Conservation (phyloP, 2,888 invertebrate species). For the Paralinhomoeus sp. region DNA sequence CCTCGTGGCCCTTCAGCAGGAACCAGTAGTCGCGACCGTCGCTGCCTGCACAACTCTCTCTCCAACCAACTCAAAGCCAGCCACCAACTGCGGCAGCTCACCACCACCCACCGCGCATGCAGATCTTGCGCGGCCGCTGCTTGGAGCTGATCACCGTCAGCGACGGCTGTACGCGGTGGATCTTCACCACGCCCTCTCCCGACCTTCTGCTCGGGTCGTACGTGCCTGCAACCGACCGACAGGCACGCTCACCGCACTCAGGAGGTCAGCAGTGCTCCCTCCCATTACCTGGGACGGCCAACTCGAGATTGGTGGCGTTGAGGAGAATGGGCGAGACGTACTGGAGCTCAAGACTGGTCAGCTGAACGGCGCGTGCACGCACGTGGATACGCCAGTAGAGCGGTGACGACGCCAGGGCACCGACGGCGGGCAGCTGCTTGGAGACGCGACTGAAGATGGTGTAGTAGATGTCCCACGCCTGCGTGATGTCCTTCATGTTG, state of each 20-base stretch:
- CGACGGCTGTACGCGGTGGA: conserved; percentile 17
- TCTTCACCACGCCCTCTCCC: conserved; percentile 55
- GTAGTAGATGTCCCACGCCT: conserved; percentile 98
- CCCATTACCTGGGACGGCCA: conserved; percentile 80
- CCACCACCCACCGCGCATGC: conserved; percentile 53
- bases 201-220: conserved; percentile 36
- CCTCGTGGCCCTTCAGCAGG: conserved; percentile 92
- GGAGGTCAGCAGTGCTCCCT: no score
- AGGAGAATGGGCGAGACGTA: conserved; percentile 79
- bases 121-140: conserved; percentile 79
- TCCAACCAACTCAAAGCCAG: no score
- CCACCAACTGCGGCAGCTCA: no score
- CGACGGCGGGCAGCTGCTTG: conserved; percentile 78
- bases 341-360: conserved; percentile 36
- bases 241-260: no score
- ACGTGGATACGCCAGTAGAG: no score
- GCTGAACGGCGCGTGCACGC: conserved; percentile 14
- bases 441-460: conserved; percentile 89
- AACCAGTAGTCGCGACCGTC: conserved; percentile 97
- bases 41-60: no score
- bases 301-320: conserved; percentile 65
- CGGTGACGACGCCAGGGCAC: no score
- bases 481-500: conserved; percentile 70
- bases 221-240: no score
- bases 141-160: conserved; percentile 70